Percentiles rank a stretch among this genome's conserved stretches.
Evolutionary conservation across 2,113 vertebrate genomes (phyloP).

Genomic region (Saccopteryx bilineata): DNA sequence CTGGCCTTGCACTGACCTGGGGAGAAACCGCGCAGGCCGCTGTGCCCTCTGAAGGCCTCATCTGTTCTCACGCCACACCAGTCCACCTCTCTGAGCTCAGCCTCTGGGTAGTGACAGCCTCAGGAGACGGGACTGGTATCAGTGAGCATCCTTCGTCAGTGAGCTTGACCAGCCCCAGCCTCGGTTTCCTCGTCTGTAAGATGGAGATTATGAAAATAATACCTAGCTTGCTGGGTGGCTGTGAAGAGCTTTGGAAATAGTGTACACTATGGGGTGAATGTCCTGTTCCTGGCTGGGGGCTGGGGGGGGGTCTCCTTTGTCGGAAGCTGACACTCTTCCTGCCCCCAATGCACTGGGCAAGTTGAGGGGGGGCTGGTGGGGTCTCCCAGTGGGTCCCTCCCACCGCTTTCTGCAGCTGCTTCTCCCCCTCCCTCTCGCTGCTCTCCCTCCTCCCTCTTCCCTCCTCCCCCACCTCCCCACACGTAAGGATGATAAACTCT

Average conservation of each 20-base stretch:
- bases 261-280: fast-evolving
- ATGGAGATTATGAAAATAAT: too few species aligned
- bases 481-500: conserved; percentile 56
- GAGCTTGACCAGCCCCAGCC: neutral
- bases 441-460: neutral
- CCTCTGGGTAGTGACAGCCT: neutral
- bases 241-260: neutral
- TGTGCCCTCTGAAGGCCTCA: neutral
- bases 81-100: neutral
- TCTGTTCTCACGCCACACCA: neutral
- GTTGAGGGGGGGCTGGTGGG: neutral
- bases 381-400: neutral
- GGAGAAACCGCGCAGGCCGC: neutral
- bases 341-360: neutral
- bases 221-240: too few species aligned
- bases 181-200: neutral
- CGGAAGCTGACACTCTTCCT: neutral
- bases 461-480: neutral
- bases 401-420: neutral
- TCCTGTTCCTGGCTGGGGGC: neutral
- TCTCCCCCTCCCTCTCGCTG: neutral
- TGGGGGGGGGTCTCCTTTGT: neutral
- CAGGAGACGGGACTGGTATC: neutral
- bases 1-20: neutral
- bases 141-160: neutral